Evolutionary conservation across 2,797 vertebrate species (phyloP).

Genomic region (Brachyalestes nurse): DNA sequence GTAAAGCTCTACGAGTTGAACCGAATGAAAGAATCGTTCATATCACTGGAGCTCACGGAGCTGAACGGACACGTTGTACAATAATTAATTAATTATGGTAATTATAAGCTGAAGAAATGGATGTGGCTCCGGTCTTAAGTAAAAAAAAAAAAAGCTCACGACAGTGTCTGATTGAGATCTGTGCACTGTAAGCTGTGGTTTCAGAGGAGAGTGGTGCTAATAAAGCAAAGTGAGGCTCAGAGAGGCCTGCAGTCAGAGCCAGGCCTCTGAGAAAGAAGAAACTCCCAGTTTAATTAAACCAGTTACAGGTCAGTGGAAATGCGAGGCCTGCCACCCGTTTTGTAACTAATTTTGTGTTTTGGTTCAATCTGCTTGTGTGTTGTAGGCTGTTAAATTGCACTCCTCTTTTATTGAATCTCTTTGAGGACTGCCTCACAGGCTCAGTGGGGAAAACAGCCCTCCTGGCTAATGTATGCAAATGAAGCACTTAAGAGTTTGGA

Average conservation of each 20-base stretch:
- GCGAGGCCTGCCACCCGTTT: conserved; percentile 65
- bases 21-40: too few species aligned
- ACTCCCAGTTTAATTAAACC: conserved; percentile 74
- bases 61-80: too few species aligned
- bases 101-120: too few species aligned
- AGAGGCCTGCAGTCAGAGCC: conserved; percentile 50
- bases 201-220: conserved; percentile 56
- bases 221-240: conserved; percentile 51
- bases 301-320: conserved; percentile 69
- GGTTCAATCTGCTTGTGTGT: conserved; percentile 63
- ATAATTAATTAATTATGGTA: too few species aligned
- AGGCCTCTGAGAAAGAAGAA: conserved; percentile 67
- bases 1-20: too few species aligned
- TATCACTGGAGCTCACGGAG: too few species aligned
- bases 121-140: too few species aligned
- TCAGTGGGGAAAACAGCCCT: conserved; percentile 51
- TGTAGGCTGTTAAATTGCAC: conserved; percentile 66
- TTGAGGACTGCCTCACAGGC: conserved; percentile 60
- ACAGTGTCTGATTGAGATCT: too few species aligned
- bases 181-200: too few species aligned
- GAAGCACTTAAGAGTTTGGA: conserved; percentile 74
- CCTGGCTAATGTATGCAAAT: conserved; percentile 76
- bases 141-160: too few species aligned
- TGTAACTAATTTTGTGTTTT: conserved; percentile 70
- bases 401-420: conserved; percentile 66